These are phyloP conservation scores for Drosophila nikananu DNA, from an alignment of 1,140 invertebrate genomes.

Conservation along the genomic window DNA sequence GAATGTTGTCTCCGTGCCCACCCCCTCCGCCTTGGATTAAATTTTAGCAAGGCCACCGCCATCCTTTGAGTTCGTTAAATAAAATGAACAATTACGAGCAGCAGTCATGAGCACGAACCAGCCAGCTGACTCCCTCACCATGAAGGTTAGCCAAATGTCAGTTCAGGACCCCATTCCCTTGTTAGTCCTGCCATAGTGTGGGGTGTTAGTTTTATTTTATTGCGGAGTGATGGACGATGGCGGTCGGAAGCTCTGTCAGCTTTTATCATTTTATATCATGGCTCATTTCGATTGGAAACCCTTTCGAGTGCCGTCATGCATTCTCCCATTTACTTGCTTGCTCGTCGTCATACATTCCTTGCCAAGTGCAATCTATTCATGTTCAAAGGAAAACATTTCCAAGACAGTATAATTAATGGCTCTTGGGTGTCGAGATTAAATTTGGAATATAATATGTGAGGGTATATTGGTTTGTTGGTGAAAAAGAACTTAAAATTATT, in stretches of 20 bases:
- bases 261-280: slow-evolving; percentile 15
- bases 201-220: slow-evolving; percentile 20
- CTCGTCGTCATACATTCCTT: background rate
- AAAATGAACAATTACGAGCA: slow-evolving; percentile 56
- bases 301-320: background rate
- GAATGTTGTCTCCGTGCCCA: background rate
- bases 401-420: slow-evolving; percentile 11
- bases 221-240: slow-evolving; percentile 14
- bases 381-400: slow-evolving; percentile 4
- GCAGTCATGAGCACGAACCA: slow-evolving; percentile 38
- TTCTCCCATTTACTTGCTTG: background rate
- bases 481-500: background rate
- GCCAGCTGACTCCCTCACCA: slow-evolving; percentile 16
- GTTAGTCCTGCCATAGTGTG: slow-evolving; percentile 16
- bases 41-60: slow-evolving; percentile 41
- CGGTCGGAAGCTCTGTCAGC: slow-evolving; percentile 3
- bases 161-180: slow-evolving; percentile 28
- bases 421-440: background rate
- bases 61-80: slow-evolving; percentile 45
- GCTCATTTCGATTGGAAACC: slow-evolving; percentile 8
- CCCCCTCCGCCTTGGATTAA: background rate
- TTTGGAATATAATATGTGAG: background rate
- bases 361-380: background rate
- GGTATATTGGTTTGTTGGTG: background rate
- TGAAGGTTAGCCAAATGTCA: slow-evolving; percentile 67